A percentile compares a stretch with the other conserved stretches of the same genome.
Evolutionary conservation across 2,113 vertebrate species (phyloP).

Genomic region (Tetraodon nigroviridis): DNA sequence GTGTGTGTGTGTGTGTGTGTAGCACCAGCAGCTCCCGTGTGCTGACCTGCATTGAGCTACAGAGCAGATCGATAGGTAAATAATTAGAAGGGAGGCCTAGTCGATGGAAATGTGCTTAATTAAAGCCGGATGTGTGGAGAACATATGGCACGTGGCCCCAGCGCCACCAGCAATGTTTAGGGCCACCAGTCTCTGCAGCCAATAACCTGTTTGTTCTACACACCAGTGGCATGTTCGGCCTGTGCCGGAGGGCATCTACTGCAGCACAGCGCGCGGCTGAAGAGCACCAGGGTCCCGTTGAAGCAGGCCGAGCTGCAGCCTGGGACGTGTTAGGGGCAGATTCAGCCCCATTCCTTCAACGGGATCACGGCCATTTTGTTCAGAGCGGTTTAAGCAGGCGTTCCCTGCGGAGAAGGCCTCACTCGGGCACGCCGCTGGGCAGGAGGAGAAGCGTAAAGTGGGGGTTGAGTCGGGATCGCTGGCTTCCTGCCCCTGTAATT

Average conservation of each 20-base stretch:
- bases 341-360: too few species aligned
- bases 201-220: too few species aligned
- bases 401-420: background rate
- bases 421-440: background rate
- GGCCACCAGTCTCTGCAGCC: constrained; percentile 6
- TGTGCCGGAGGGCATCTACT: too few species aligned
- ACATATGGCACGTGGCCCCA: constrained; percentile 28
- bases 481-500: constrained; percentile 70
- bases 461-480: constrained; percentile 8
- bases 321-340: too few species aligned
- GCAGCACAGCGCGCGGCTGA: too few species aligned
- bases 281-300: too few species aligned
- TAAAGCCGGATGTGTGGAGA: constrained; percentile 50
- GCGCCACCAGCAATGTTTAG: constrained; percentile 18
- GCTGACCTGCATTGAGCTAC: constrained; percentile 54
- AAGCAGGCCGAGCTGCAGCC: too few species aligned
- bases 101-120: constrained; percentile 65
- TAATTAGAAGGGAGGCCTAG: constrained; percentile 66
- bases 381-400: background rate
- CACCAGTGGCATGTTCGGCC: too few species aligned
- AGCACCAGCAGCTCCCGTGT: constrained; percentile 22
- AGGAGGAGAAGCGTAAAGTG: constrained; percentile 23
- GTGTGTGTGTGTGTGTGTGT: constrained; percentile 10
- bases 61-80: constrained; percentile 66
- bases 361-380: background rate